phyloP scores from a whole-genome alignment of 2,797 vertebrate species.

The Thaleichthys pacificus region DNA sequence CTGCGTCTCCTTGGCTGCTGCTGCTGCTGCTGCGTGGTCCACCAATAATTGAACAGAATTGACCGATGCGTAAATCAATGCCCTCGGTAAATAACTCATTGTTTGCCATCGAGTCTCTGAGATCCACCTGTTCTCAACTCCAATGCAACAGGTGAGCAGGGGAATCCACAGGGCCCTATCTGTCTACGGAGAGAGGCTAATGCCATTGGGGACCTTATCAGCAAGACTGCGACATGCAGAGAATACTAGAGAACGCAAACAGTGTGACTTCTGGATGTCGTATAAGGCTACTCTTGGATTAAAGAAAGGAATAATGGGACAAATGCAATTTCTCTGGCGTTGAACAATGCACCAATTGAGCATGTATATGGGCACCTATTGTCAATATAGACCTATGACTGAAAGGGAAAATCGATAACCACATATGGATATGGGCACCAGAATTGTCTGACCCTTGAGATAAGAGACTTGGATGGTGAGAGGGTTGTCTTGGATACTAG shows the following conservation, averaged over 20 bases:
- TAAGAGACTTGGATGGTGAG: conserved; percentile 69
- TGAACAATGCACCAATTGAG: conserved; percentile 62
- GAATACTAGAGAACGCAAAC: conserved; percentile 3
- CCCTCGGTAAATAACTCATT: conserved; percentile 66
- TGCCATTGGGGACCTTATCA: conserved; percentile 1
- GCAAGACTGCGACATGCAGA: conserved; percentile 9
- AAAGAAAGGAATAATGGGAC: background rate
- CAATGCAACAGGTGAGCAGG: conserved; percentile 40
- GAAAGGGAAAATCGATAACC: conserved; percentile 77
- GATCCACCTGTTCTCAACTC: conserved; percentile 60
- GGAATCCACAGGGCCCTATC: conserved; percentile 28
- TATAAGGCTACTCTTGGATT: background rate
- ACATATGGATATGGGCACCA: conserved; percentile 44
- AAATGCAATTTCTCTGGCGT: background rate
- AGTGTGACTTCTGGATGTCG: background rate
- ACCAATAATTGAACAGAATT: conserved; percentile 66
- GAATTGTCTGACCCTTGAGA: conserved; percentile 74
- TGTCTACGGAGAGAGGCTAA: conserved; percentile 6
- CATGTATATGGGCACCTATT: conserved; percentile 54
- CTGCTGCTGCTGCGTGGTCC: conserved; percentile 38
- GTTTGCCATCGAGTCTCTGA: conserved; percentile 61
- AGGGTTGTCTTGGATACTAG: conserved; percentile 80
- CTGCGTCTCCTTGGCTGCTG: conserved; percentile 35
- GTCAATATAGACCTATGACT: conserved; percentile 57
- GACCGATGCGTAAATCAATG: conserved; percentile 71